Percentiles rank a stretch among this genome's conserved stretches.
Evolutionary conservation across 2,888 invertebrate species (phyloP).

Genomic region (Limnephilus auricula): DNA sequence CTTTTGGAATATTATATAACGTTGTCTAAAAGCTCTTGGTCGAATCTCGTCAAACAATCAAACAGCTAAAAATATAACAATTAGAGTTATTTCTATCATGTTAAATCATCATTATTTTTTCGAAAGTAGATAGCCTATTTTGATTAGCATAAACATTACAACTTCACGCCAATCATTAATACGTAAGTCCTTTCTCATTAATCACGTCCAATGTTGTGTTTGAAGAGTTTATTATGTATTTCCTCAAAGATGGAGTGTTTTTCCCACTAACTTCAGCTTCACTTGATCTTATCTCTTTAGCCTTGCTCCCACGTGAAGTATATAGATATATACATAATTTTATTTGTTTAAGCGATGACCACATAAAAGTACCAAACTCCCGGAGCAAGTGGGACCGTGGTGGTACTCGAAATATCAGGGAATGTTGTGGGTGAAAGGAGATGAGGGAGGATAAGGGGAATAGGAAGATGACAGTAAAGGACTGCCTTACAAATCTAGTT

Average conservation of each 20-base stretch:
- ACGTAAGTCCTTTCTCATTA: neutral
- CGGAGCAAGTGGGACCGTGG: neutral
- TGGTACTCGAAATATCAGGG: neutral
- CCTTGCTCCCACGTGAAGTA: neutral
- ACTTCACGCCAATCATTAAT: neutral
- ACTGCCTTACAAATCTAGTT: neutral
- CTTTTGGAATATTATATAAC: too few species aligned
- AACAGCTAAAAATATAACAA: neutral
- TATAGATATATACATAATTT: neutral
- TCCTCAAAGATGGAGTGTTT: neutral
- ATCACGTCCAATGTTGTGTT: neutral
- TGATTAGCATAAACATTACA: neutral
- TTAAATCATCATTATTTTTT: neutral
- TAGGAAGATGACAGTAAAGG: neutral
- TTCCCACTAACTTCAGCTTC: neutral
- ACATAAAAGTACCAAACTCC: neutral
- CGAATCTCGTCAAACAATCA: neutral
- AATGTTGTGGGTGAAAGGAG: neutral
- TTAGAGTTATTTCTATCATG: neutral
- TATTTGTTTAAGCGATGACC: neutral
- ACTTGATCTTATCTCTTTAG: neutral
- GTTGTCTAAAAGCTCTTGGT: neutral
- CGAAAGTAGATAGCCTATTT: neutral
- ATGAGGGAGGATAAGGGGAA: neutral
- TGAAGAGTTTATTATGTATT: neutral